Conservation (phyloP, 1,140 invertebrate genomes). For the Heliconius eleuchia region DNA sequence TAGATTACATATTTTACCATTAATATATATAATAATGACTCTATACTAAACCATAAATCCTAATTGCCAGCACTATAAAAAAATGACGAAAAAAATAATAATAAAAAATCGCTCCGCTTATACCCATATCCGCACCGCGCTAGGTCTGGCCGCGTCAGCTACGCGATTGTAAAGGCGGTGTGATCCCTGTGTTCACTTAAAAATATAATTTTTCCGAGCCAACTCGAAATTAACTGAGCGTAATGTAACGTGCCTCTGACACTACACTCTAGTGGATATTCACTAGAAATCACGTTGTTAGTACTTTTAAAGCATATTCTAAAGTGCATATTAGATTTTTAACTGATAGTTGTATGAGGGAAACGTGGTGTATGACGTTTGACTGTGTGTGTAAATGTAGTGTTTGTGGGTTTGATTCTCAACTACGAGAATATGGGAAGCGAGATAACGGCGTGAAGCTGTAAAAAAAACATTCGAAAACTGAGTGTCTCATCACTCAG, state of each 20-base stretch:
- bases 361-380: no score
- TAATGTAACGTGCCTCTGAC: conserved; percentile 29
- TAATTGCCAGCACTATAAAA: neutral
- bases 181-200: conserved; percentile 58
- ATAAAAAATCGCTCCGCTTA: conserved; percentile 41
- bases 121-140: neutral
- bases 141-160: conserved; percentile 63
- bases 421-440: no score
- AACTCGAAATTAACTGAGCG: conserved; percentile 30
- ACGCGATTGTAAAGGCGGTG: conserved; percentile 65
- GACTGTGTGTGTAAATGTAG: no score
- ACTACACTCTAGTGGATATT: conserved; percentile 2
- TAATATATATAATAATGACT: no score
- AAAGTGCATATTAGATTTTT: neutral
- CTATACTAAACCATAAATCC: no score
- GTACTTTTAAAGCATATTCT: neutral
- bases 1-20: no score
- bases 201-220: conserved; percentile 46
- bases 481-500: no score
- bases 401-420: no score
- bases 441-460: no score
- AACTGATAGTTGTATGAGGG: neutral
- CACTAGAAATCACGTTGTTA: neutral
- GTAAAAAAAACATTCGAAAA: neutral
- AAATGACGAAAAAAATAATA: neutral